A percentile compares a stretch with the other conserved stretches of the same genome.
phyloP scores from a whole-genome alignment of 2,797 vertebrate genomes.

The Darevskia nairensis region DNA sequence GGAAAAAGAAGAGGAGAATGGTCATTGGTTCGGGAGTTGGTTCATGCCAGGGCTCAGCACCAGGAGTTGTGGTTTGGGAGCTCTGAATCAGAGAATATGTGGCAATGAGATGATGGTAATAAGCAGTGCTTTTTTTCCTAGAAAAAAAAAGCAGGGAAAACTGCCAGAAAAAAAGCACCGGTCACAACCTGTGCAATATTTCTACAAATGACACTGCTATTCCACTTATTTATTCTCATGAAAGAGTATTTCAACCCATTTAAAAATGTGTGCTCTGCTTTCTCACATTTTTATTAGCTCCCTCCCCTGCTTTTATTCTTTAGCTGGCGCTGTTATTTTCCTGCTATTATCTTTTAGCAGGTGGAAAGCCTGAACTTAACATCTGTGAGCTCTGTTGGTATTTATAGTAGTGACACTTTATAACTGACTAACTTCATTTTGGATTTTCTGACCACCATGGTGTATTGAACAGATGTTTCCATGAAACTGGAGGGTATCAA shows the following conservation, averaged over 20 bases:
- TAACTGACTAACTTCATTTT: not conserved
- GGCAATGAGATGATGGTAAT: no score
- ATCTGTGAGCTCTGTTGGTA: not conserved
- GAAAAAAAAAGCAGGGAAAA: no score
- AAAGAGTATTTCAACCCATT: not conserved
- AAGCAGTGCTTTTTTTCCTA: no score
- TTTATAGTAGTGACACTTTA: conserved; percentile 11
- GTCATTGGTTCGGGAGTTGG: no score
- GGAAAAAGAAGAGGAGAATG: no score
- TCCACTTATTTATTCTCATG: not conserved
- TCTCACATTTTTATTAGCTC: not conserved
- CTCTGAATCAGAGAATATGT: no score
- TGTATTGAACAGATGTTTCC: not conserved
- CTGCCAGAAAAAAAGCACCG: no score
- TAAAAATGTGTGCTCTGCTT: not conserved
- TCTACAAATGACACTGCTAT: not conserved
- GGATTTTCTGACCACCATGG: not conserved
- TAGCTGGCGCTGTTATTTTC: not conserved
- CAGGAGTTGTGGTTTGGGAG: no score
- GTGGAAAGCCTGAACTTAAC: not conserved
- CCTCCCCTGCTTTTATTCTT: not conserved
- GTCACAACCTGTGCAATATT: not conserved
- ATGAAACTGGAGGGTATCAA: not conserved
- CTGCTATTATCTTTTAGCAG: not conserved
- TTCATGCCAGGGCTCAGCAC: no score